Conservation (phyloP, 2,113 vertebrate species). For the Lipophrys pholis region DNA sequence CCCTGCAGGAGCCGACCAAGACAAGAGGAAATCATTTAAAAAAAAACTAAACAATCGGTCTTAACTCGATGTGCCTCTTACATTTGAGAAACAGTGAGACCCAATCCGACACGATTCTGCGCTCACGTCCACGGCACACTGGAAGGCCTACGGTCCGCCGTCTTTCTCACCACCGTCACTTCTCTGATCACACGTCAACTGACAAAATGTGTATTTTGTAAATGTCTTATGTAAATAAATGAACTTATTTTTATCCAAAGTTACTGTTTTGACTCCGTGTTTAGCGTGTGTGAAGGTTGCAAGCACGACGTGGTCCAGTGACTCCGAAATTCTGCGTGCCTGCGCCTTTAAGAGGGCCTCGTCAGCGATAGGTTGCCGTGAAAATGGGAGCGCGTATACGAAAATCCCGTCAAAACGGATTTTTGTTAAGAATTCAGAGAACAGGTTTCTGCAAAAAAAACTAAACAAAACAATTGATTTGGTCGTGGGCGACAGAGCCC, state of each 20-base stretch:
- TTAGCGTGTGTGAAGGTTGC: too few species aligned
- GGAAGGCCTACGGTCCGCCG: slow-evolving; percentile 30
- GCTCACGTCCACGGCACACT: slow-evolving; percentile 16
- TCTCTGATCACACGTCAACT: slow-evolving; percentile 34
- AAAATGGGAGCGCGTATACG: too few species aligned
- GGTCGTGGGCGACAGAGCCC: too few species aligned
- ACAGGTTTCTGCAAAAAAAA: too few species aligned
- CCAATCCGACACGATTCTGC: slow-evolving; percentile 13
- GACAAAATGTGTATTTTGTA: slow-evolving; percentile 69
- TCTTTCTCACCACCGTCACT: slow-evolving; percentile 47
- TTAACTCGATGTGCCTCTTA: slow-evolving; percentile 71
- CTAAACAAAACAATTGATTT: too few species aligned
- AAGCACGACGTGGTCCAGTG: too few species aligned
- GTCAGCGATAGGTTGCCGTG: too few species aligned
- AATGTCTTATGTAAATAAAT: slow-evolving; percentile 80
- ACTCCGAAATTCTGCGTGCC: too few species aligned
- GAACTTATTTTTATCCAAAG: slow-evolving; percentile 74
- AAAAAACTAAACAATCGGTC: slow-evolving; percentile 33
- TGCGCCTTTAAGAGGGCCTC: too few species aligned
- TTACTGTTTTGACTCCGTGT: not conserved
- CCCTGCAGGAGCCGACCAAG: slow-evolving; percentile 32
- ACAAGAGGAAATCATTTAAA: not conserved
- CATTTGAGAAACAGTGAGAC: slow-evolving; percentile 58
- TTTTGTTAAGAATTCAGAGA: too few species aligned
- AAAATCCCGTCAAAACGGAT: too few species aligned